Base-by-base conservation (phyloP, 2,113 vertebrate genomes). In the Marmota flaviventris region DNA sequence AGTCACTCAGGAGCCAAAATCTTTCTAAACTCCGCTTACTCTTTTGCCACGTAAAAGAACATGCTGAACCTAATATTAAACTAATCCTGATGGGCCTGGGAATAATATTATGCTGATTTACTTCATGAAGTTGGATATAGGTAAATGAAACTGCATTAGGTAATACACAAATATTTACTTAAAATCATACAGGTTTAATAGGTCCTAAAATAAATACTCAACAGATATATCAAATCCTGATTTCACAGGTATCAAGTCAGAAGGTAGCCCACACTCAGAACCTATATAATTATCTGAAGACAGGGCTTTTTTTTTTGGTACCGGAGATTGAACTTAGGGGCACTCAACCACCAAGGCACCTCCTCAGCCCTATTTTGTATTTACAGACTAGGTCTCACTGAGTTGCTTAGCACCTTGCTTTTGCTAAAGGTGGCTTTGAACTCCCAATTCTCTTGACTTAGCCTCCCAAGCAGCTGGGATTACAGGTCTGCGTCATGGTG, bases 11-110 rank as follows among this genome's bases (percentile, higher is more conserved):
- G 5, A 11, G 29, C 70, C 87, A 75, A 90, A 92, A 86, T 53
- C 56, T 93, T 94, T 79, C 32, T 63, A 72, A 89, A 92, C 51
- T 3, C 20, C 22, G 56, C 56, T 58, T 58, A 58, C 20, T 58
- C 56, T 58, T 75, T 70, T 84, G 76, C 4, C 65, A 96, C 45
- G 92, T 94, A 92, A 83, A 94, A 92, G 82, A 77, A 93, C 27
- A 91, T 5, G 39, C 1, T 93, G n/a, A 67, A 69, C 2, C 34
- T 96, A 91, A n/a, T 37, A 84, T 32, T 53, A 84, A 61, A 53
- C 8, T 79, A 79, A 72, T 48, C 39, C 67, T 67, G 72, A 91
- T 27, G 34, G 27, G 78, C 32, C 4, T 78, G 42, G 22, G 34
- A 45, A 97, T 32, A 89, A 51, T 77, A 94, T 18, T 79, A 78